A percentile compares a stretch with the other conserved stretches of the same genome.
Evolutionary conservation across 1,140 invertebrate genomes (phyloP).

Genomic region (Aphaenogaster ashmeadi): DNA sequence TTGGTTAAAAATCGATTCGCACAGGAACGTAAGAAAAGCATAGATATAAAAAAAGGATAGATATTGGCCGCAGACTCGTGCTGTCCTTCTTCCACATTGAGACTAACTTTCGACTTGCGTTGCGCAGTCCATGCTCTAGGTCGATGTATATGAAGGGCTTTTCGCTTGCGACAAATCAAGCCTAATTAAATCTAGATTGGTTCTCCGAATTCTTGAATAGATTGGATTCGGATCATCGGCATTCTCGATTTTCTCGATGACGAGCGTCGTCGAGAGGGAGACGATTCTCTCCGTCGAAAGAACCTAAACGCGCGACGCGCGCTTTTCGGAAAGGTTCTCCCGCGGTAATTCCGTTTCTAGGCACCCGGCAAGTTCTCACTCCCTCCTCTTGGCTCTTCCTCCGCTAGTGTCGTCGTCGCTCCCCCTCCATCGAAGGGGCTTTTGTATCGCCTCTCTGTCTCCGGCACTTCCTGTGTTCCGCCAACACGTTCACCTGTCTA

Average conservation of each 20-base stretch:
- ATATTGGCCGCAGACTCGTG: too few relatives aligned
- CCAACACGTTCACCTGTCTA: constrained; percentile 82
- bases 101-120: too few relatives aligned
- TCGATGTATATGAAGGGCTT: too few relatives aligned
- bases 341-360: constrained; percentile 15
- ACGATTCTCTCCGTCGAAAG: background rate
- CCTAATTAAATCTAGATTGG: background rate
- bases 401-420: constrained; percentile 23
- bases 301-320: too few relatives aligned
- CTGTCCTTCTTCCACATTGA: too few relatives aligned
- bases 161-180: background rate
- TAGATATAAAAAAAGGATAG: too few relatives aligned
- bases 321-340: background rate
- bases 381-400: constrained; percentile 5
- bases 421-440: constrained; percentile 14
- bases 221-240: background rate
- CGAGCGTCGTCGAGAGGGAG: too few relatives aligned
- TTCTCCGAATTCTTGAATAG: background rate
- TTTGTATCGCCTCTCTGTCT: constrained; percentile 78
- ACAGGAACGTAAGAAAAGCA: too few relatives aligned
- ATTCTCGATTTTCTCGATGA: background rate
- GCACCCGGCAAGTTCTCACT: constrained; percentile 40
- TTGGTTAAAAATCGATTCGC: too few relatives aligned
- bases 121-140: too few relatives aligned
- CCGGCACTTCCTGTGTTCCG: constrained; percentile 84